These are phyloP conservation scores for Bagarius yarrelli DNA, from an alignment of 2,113 vertebrate species.

Conservation along the genomic window DNA sequence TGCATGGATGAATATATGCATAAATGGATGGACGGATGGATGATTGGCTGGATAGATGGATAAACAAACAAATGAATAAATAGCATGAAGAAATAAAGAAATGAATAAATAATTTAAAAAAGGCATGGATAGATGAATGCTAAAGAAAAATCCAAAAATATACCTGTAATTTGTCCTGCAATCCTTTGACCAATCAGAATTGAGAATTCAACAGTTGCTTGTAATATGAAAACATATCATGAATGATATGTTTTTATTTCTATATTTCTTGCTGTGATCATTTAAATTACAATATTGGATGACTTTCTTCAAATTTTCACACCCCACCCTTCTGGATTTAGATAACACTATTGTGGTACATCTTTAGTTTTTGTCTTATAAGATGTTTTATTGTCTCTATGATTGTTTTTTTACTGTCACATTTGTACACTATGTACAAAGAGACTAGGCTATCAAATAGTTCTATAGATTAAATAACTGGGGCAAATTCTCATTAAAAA, in stretches of 20 bases:
- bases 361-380: background rate
- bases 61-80: too few species aligned
- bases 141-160: background rate
- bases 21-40: too few species aligned
- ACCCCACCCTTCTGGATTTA: background rate
- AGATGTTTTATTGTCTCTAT: background rate
- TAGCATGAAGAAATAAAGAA: too few species aligned
- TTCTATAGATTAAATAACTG: conserved; percentile 8
- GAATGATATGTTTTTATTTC: background rate
- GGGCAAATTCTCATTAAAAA: too few species aligned
- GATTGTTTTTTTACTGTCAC: conserved; percentile 4
- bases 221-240: background rate
- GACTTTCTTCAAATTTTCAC: background rate
- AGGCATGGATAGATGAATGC: too few species aligned
- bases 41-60: too few species aligned
- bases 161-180: background rate
- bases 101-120: too few species aligned
- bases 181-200: conserved; percentile 1
- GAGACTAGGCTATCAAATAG: background rate
- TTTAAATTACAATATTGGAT: too few species aligned
- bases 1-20: too few species aligned
- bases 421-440: background rate
- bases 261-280: background rate
- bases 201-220: background rate
- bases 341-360: background rate